Conservation (phyloP, 2,888 invertebrate genomes). For the Operophtera brumata region DNA sequence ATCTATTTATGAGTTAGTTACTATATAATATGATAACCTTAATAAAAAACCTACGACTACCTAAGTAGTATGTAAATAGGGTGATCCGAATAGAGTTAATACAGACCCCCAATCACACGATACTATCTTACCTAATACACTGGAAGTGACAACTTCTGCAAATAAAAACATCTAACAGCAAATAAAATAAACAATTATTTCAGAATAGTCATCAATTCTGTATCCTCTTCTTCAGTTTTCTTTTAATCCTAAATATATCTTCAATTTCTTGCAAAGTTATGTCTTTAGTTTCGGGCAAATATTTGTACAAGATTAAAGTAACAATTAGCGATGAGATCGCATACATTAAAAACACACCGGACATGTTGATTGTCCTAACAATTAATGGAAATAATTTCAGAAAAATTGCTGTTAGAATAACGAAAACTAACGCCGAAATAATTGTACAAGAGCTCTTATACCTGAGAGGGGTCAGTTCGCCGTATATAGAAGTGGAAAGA, state of each 20-base stretch:
- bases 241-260: conserved; percentile 28
- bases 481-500: conserved; percentile 35
- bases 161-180: too few species aligned
- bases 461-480: conserved; percentile 40
- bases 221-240: not conserved
- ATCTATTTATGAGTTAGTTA: too few species aligned
- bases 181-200: too few species aligned
- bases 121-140: too few species aligned
- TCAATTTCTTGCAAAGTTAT: too few species aligned
- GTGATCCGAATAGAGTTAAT: not conserved
- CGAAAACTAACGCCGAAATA: conserved; percentile 29
- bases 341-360: conserved; percentile 41
- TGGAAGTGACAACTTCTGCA: too few species aligned
- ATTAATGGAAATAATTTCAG: conserved; percentile 39
- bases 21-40: too few species aligned
- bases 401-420: conserved; percentile 30
- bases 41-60: too few species aligned
- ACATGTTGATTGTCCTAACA: too few species aligned
- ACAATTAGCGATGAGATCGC: conserved; percentile 31
- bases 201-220: not conserved
- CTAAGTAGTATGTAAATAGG: too few species aligned
- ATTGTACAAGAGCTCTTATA: conserved; percentile 30
- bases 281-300: too few species aligned
- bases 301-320: conserved; percentile 35
- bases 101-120: not conserved